phyloP scores from a whole-genome alignment of 1,140 invertebrate species.

The Drosophila pectinifera region DNA sequence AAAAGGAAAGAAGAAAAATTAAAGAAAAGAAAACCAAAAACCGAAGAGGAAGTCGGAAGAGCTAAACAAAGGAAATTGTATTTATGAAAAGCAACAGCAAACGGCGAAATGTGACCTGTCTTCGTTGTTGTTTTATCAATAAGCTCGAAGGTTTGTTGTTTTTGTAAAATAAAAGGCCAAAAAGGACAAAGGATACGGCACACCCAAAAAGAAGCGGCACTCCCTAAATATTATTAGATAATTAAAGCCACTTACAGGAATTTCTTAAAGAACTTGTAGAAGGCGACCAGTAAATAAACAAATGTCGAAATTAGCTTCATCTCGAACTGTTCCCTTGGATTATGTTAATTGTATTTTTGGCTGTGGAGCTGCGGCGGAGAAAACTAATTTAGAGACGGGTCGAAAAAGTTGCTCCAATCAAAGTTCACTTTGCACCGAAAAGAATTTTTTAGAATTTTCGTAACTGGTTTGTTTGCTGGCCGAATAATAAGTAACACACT shows the following conservation, averaged over 20 bases:
- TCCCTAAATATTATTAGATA: conserved; percentile 43
- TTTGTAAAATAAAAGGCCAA: conserved; percentile 12
- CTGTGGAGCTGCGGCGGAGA: background rate
- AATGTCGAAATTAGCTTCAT: conserved; percentile 77
- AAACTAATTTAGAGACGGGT: conserved; percentile 14
- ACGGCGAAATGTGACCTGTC: conserved; percentile 7
- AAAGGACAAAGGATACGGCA: conserved; percentile 29
- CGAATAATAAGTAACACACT: conserved; percentile 14
- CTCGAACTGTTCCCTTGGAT: conserved; percentile 15
- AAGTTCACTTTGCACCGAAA: conserved; percentile 30
- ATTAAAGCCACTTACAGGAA: conserved; percentile 69
- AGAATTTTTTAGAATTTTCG: background rate
- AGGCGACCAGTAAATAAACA: conserved; percentile 61
- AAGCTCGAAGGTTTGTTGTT: conserved; percentile 21
- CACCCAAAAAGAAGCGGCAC: conserved; percentile 17
- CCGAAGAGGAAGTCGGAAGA: conserved; percentile 19
- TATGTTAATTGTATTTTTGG: conserved; percentile 20
- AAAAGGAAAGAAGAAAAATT: conserved; percentile 16
- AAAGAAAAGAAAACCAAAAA: conserved; percentile 17
- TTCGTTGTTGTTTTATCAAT: conserved; percentile 53
- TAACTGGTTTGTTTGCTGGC: conserved; percentile 9
- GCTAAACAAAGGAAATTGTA: conserved; percentile 40
- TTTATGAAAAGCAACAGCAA: conserved; percentile 28
- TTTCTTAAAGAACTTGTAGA: conserved; percentile 76
- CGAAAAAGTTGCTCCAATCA: background rate